Conservation (phyloP, 2,888 invertebrate genomes). For the Amphipyra berbera region DNA sequence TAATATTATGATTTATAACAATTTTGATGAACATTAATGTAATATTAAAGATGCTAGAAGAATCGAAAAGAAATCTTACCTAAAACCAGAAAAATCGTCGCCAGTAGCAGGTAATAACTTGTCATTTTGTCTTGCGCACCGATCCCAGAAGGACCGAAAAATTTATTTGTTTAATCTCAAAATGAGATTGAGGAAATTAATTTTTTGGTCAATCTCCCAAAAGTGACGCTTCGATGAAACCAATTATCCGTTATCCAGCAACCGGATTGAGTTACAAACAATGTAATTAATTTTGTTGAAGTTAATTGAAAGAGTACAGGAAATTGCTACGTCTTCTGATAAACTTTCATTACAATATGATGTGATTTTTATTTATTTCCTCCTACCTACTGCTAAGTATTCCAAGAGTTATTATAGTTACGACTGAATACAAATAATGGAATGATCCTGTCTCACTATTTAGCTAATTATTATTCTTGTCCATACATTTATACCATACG, state of each 20-base stretch:
- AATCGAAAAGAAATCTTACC: slow-evolving; percentile 61
- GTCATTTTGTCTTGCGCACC: slow-evolving; percentile 64
- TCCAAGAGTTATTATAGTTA: too few species aligned
- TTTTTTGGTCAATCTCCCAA: slow-evolving; percentile 67
- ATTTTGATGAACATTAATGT: background rate
- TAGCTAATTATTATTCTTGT: too few species aligned
- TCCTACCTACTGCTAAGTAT: too few species aligned
- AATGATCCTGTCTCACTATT: too few species aligned
- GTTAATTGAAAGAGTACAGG: slow-evolving; percentile 44
- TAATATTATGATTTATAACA: too few species aligned
- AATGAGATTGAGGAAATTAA: slow-evolving; percentile 50
- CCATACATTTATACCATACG: too few species aligned
- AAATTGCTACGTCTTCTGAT: slow-evolving; percentile 18
- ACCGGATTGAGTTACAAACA: slow-evolving; percentile 29
- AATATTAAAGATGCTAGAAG: background rate
- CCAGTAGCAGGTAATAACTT: slow-evolving; percentile 57
- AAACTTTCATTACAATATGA: slow-evolving; percentile 11
- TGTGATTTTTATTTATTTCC: too few species aligned
- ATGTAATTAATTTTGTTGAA: slow-evolving; percentile 36
- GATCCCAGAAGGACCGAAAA: slow-evolving; percentile 69
- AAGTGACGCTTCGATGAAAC: slow-evolving; percentile 62
- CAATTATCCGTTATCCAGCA: slow-evolving; percentile 61
- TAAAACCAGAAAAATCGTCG: slow-evolving; percentile 59
- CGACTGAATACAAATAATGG: too few species aligned
- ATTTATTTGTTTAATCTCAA: slow-evolving; percentile 54